phyloP scores from a whole-genome alignment of 2,113 vertebrate genomes.

The Triplophysa dalaica region DNA sequence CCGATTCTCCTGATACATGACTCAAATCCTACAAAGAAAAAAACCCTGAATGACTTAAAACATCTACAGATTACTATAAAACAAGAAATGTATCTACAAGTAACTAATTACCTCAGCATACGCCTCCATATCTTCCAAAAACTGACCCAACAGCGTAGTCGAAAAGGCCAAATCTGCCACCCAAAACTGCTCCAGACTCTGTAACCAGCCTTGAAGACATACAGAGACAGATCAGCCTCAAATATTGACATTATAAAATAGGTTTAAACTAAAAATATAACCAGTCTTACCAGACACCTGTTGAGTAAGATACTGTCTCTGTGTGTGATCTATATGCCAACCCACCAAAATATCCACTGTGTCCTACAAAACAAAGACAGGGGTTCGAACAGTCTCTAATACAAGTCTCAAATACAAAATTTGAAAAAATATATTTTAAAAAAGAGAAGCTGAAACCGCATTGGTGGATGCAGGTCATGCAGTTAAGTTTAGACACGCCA shows the following conservation, averaged over 20 bases:
- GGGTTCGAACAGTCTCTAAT: not conserved
- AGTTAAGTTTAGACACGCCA: not conserved
- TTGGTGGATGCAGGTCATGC: no score
- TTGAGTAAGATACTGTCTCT: constrained; percentile 89
- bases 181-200: constrained; percentile 99
- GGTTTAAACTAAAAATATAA: not conserved
- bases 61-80: not conserved
- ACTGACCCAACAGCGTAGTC: constrained; percentile 94
- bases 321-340: constrained; percentile 99
- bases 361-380: constrained; percentile 74
- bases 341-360: constrained; percentile 98
- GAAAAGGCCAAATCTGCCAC: constrained; percentile 98
- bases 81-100: not conserved
- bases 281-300: constrained; percentile 90
- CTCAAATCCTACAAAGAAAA: constrained; percentile 83
- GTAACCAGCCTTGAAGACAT: constrained; percentile 84
- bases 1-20: constrained; percentile 84
- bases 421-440: no score
- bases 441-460: no score
- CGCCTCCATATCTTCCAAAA: constrained; percentile 98
- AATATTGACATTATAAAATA: not conserved
- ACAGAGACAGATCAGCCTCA: not conserved
- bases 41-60: not conserved
- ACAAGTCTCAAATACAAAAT: no score
- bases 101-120: constrained; percentile 85